phyloP scores from a whole-genome alignment of 2,797 vertebrate genomes.

The Poecilia velifera region DNA sequence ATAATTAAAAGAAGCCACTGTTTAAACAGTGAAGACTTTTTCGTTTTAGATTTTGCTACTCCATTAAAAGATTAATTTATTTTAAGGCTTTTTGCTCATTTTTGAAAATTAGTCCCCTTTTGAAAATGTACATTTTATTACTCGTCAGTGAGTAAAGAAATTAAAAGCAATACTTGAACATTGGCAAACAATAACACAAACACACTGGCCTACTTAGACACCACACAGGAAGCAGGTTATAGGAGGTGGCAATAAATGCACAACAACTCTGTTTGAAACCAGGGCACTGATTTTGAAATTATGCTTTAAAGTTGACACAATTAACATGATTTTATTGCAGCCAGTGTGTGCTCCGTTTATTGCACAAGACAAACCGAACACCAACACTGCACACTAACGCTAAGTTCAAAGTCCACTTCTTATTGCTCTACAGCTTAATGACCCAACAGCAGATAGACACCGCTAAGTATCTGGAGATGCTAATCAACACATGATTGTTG shows the following conservation, averaged over 20 bases:
- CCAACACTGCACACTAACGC: not conserved
- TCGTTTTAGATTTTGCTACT: not conserved
- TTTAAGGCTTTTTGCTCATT: not conserved
- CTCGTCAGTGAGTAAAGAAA: not conserved
- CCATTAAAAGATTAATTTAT: not conserved
- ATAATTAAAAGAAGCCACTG: not conserved
- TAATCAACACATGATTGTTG: conserved; percentile 66
- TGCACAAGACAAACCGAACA: conserved; percentile 1
- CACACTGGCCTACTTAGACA: conserved; percentile 6
- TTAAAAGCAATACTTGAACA: conserved; percentile 30
- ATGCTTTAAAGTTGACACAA: not conserved
- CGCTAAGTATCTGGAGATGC: conserved; percentile 38
- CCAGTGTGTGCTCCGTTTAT: conserved; percentile 8
- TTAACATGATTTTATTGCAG: not conserved
- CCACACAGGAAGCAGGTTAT: not conserved
- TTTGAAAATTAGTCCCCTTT: not conserved
- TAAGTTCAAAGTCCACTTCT: conserved; percentile 47
- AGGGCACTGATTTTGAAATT: conserved; percentile 8
- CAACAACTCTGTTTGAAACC: not conserved
- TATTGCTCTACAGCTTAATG: conserved; percentile 45
- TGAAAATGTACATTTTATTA: not conserved
- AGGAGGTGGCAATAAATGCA: not conserved
- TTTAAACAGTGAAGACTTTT: not conserved
- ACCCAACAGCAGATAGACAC: conserved; percentile 35
- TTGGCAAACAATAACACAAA: conserved; percentile 42